Percentiles rank a stretch among this genome's conserved stretches.
Conservation (phyloP, 2,113 vertebrate genomes). For the Thalassarche chlororhynchos region DNA sequence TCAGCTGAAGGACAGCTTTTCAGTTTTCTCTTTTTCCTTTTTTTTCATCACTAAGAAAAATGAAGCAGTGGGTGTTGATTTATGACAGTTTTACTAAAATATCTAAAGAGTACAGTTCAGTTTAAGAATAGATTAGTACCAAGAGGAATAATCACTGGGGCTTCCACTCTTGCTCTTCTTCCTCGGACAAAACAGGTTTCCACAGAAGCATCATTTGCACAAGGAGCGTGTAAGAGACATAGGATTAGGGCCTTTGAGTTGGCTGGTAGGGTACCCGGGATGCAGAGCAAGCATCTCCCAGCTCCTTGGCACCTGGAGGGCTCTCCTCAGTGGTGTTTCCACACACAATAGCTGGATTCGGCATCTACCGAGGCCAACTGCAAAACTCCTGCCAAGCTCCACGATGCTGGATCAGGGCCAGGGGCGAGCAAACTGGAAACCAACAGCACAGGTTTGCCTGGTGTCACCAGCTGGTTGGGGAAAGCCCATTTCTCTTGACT, state of each 20-base stretch:
- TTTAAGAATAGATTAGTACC: slow-evolving; percentile 67
- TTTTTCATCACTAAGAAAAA: slow-evolving; percentile 52
- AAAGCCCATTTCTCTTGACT: background rate
- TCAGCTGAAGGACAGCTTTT: slow-evolving; percentile 30
- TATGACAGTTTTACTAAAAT: slow-evolving; percentile 68
- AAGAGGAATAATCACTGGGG: slow-evolving; percentile 6
- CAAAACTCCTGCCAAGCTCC: background rate
- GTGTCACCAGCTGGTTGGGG: background rate
- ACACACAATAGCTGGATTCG: background rate
- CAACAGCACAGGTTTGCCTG: background rate
- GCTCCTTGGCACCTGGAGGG: background rate
- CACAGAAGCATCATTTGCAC: background rate
- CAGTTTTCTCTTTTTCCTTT: background rate
- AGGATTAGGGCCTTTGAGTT: background rate
- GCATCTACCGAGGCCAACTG: background rate
- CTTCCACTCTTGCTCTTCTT: background rate
- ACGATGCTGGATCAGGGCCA: background rate
- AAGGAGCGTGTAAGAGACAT: background rate
- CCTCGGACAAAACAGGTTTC: background rate
- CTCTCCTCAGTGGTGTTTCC: background rate
- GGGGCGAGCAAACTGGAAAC: background rate
- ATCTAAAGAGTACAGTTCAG: slow-evolving; percentile 47
- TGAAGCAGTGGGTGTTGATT: slow-evolving; percentile 47
- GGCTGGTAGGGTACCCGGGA: background rate
- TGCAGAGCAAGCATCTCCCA: background rate